A percentile compares a stretch with the other conserved stretches of the same genome.
phyloP scores from a whole-genome alignment of 2,797 vertebrate species.

The Bucorvus abyssinicus region DNA sequence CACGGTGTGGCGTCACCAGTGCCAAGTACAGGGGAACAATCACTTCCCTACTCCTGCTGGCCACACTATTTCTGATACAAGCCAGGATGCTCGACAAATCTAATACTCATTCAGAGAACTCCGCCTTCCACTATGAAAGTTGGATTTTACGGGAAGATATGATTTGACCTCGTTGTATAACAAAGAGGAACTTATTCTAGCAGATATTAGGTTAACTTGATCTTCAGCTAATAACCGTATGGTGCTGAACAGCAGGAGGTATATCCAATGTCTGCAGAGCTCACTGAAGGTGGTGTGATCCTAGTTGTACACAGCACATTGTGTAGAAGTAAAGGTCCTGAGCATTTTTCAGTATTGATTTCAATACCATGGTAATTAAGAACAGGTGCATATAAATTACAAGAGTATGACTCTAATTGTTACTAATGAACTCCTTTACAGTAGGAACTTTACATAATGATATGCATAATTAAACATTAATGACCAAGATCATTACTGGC shows the following conservation, averaged over 20 bases:
- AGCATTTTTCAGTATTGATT: slow-evolving; percentile 62
- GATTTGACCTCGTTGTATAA: neutral
- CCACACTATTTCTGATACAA: no score
- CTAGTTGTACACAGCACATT: neutral
- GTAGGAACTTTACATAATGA: slow-evolving; percentile 69
- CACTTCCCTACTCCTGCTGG: no score
- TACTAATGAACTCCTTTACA: slow-evolving; percentile 69
- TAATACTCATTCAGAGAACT: neutral
- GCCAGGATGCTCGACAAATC: neutral
- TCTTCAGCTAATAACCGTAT: neutral
- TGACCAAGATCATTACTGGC: slow-evolving; percentile 52
- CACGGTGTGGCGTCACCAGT: no score
- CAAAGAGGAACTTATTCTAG: neutral
- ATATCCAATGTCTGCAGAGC: neutral
- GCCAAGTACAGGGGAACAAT: no score
- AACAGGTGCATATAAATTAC: slow-evolving; percentile 69
- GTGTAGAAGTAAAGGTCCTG: slow-evolving; percentile 10
- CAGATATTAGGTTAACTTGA: neutral
- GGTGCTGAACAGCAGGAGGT: neutral
- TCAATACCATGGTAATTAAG: slow-evolving; percentile 59
- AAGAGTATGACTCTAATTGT: slow-evolving; percentile 58
- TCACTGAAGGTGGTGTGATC: neutral
- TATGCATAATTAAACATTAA: slow-evolving; percentile 76
- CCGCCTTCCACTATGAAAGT: neutral
- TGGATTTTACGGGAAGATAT: neutral